Conservation (phyloP, 2,888 invertebrate species). For the Cactoblastis cactorum region DNA sequence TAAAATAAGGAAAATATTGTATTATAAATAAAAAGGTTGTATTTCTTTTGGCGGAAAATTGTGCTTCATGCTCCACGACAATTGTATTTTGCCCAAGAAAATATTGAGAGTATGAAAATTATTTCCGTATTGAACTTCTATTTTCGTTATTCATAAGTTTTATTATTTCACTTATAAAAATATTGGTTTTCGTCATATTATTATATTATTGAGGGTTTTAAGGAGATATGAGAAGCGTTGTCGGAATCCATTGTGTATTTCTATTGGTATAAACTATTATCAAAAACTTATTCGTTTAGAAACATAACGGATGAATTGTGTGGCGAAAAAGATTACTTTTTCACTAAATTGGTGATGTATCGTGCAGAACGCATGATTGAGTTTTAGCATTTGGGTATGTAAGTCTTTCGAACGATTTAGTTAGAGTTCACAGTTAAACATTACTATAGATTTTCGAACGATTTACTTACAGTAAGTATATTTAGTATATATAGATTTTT, state of each 20-base stretch:
- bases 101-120: neutral
- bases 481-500: neutral
- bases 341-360: slow-evolving; percentile 8
- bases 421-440: too few species aligned
- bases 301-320: slow-evolving; percentile 6
- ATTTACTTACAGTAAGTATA: too few species aligned
- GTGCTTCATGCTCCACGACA: neutral
- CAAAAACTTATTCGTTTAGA: slow-evolving; percentile 4
- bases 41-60: too few species aligned
- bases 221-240: neutral
- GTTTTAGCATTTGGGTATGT: neutral
- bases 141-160: too few species aligned
- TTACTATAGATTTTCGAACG: too few species aligned
- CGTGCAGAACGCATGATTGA: slow-evolving; percentile 8
- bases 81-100: neutral
- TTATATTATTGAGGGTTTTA: neutral
- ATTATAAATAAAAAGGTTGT: too few species aligned
- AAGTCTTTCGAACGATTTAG: neutral
- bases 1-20: too few species aligned
- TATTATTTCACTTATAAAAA: neutral
- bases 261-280: slow-evolving; percentile 8
- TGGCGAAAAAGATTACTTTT: slow-evolving; percentile 13
- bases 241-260: neutral
- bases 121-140: too few species aligned
- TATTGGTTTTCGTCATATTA: neutral